Evolutionary conservation across 1,140 invertebrate genomes (phyloP), one percentile per base, ranked within the genome.

Genomic region (Glomeris maerens): DNA sequence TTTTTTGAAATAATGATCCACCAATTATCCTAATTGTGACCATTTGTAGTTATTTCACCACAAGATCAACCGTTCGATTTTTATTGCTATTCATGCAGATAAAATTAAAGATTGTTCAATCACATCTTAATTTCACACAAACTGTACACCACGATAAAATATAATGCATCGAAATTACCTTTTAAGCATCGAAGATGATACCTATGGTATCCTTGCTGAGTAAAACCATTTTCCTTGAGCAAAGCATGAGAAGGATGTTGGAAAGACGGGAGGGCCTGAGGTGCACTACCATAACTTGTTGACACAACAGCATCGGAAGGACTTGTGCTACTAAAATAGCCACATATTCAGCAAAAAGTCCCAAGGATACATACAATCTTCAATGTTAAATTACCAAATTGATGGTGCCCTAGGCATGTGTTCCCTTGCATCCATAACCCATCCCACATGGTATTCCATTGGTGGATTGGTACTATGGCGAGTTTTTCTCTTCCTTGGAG

Each of bases 191-290:
- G 75, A 27, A 83, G 83, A 67, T 88, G 80, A 68, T 92, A 96
- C 70, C 94, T 96, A 66, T 90, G 83, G 69, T 96, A 96, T 1
- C 83, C 89, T 69, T 93, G 86, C 67, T 96, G 94, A 13, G 92
- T 93, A 70, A 98, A 98, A 59, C 91, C 87, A 66, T 96, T 96
- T 68, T 97, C 90, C 61, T 92, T 83, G n/a, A 97, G 77, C 55
- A 97, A 72, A 25, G 88, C 78, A 70, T 97, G 90, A 62, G 89
- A 94, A 27, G 93, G 92, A 73, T 98, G 93, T 65, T 95, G 89
- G 75, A 96, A 95, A 25, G 77, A 74, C 17, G 89, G 89, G 62
- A 95, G 71, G 41, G 87, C 80, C 63, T 85, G 80, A 2, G 82
- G 80, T 38, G 56, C 56, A 57, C 80, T 79, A 20, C 81, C 81